A percentile compares a stretch with the other conserved stretches of the same genome.
Evolutionary conservation across 92 coral and sea anemone genomes (phyloP).

Genomic region (Pocillopora meandrina): DNA sequence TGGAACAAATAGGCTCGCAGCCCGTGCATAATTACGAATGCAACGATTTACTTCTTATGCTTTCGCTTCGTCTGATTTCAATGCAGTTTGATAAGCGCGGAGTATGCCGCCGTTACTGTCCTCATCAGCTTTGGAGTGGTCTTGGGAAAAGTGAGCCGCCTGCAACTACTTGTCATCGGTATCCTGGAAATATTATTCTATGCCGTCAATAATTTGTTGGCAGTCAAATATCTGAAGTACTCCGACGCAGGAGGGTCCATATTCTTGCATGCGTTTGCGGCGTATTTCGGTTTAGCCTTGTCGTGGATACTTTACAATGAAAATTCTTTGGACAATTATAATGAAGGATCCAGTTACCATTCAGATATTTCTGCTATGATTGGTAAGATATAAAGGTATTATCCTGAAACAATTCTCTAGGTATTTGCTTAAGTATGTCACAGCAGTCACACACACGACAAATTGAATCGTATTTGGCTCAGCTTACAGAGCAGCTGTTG

Average conservation of each 20-base stretch:
- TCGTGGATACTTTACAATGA: slow-evolving; percentile 46
- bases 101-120: slow-evolving; percentile 72
- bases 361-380: slow-evolving; percentile 76
- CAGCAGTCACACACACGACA: too few species aligned
- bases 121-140: slow-evolving; percentile 75
- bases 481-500: too few species aligned
- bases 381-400: slow-evolving; percentile 34
- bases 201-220: slow-evolving; percentile 60
- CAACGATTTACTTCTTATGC: too few species aligned
- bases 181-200: slow-evolving; percentile 60
- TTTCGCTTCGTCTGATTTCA: neutral
- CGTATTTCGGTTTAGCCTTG: slow-evolving; percentile 71
- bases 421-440: too few species aligned
- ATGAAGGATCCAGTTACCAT: slow-evolving; percentile 66
- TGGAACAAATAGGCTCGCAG: too few species aligned
- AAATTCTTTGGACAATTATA: slow-evolving; percentile 38
- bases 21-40: neutral
- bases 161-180: slow-evolving; percentile 70
- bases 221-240: slow-evolving; percentile 54
- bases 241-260: slow-evolving; percentile 75
- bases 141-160: slow-evolving; percentile 75
- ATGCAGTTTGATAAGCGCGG: slow-evolving; percentile 55
- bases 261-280: slow-evolving; percentile 67
- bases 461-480: too few species aligned
- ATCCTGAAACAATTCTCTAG: too few species aligned